Percentiles rank a stretch among this genome's conserved stretches.
These are phyloP conservation scores for Tachystola acroxantha DNA, from an alignment of 2,888 invertebrate genomes.

Conservation along the genomic window DNA sequence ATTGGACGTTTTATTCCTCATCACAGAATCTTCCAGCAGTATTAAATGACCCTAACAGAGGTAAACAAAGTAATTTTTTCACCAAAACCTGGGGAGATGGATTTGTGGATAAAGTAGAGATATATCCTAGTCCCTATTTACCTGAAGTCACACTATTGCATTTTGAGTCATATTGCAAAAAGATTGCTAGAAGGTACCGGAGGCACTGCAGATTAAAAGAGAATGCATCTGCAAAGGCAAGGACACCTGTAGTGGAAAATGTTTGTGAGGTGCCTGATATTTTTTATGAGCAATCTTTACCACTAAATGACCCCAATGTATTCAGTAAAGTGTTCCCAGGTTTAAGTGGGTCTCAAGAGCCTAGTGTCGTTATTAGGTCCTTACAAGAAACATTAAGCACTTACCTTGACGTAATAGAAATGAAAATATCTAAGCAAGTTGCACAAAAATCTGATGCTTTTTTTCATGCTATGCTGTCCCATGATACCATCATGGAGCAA, in stretches of 20 bases:
- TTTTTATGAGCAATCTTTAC: conserved; percentile 88
- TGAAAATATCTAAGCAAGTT: conserved; percentile 94
- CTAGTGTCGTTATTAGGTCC: conserved; percentile 81
- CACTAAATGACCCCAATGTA: conserved; percentile 87
- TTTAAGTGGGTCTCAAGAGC: conserved; percentile 72
- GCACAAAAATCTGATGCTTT: conserved; percentile 97
- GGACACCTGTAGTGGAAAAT: conserved; percentile 64
- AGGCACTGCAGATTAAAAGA: conserved; percentile 79
- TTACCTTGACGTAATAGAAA: conserved; percentile 96
- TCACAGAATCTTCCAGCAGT: conserved; percentile 97
- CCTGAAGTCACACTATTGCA: conserved; percentile 90
- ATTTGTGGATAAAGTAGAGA: conserved; percentile 90
- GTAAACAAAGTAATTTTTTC: conserved; percentile 95
- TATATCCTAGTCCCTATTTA: conserved; percentile 88
- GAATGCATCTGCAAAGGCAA: conserved; percentile 52
- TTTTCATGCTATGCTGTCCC: conserved; percentile 98
- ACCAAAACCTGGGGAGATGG: conserved; percentile 98
- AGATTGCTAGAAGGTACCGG: conserved; percentile 82
- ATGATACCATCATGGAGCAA: conserved; percentile 97
- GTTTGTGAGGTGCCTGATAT: conserved; percentile 88
- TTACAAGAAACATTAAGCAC: conserved; percentile 95
- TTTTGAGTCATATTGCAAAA: conserved; percentile 92
- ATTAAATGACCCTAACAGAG: conserved; percentile 94
- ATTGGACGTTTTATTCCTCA: conserved; percentile 94
- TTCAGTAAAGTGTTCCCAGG: conserved; percentile 92